Conservation (phyloP, 2,797 vertebrate species). For the Pachyuromys duprasi region DNA sequence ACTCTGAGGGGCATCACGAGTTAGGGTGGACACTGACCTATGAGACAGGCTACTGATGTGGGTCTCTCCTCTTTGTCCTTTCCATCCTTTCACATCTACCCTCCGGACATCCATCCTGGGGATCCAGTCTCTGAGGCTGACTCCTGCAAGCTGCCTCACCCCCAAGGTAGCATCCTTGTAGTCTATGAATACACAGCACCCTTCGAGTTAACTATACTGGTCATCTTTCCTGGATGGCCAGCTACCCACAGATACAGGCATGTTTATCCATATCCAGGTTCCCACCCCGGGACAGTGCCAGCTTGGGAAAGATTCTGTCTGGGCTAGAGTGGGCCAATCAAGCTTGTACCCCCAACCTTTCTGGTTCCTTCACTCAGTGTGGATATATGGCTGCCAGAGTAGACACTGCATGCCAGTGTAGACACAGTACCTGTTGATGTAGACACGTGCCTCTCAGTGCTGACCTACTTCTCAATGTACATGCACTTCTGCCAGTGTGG, state of each 20-base stretch:
- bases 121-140: background rate
- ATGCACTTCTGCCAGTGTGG: background rate
- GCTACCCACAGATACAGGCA: background rate
- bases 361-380: background rate
- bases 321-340: background rate
- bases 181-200: background rate
- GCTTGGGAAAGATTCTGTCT: background rate
- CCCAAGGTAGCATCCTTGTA: background rate
- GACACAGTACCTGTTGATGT: background rate
- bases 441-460: background rate
- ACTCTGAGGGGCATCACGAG: background rate
- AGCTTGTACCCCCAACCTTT: background rate
- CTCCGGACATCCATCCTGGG: background rate
- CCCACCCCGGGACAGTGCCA: background rate
- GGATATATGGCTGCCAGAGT: background rate
- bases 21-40: too few relatives aligned
- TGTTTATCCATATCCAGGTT: background rate
- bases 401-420: background rate
- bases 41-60: background rate
- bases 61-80: background rate
- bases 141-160: background rate
- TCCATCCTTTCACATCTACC: background rate
- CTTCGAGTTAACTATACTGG: fast-evolving
- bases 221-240: background rate
- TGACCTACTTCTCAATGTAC: background rate